Percentiles rank a stretch among this genome's conserved stretches.
Conservation (phyloP, 2,113 vertebrate genomes). For the Talpa occidentalis region DNA sequence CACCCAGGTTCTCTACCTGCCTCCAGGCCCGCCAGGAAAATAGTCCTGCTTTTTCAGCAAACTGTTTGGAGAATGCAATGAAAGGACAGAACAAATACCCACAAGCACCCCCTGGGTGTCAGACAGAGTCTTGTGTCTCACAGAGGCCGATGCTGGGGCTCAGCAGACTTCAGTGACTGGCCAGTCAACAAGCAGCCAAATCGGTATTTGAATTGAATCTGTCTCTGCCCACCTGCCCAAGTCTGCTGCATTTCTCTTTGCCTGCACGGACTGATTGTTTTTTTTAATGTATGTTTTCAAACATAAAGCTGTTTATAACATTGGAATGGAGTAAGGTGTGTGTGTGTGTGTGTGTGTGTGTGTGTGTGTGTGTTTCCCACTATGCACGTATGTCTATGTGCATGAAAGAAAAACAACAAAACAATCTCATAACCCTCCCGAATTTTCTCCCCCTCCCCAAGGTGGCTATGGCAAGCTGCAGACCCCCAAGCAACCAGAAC, state of each 20-base stretch:
- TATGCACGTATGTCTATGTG: neutral
- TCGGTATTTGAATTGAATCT: neutral
- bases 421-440: neutral
- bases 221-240: accelerated
- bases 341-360: neutral
- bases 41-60: neutral
- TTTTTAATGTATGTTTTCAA: neutral
- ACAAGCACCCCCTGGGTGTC: neutral
- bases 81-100: no score
- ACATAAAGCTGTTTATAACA: neutral
- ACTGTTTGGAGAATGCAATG: neutral
- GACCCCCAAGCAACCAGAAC: slow-evolving; percentile 78
- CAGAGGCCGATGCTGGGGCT: neutral
- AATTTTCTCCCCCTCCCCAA: neutral
- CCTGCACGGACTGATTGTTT: neutral
- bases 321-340: neutral
- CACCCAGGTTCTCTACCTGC: neutral
- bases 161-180: neutral
- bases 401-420: neutral
- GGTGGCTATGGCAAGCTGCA: slow-evolving; percentile 62
- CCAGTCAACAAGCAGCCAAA: neutral
- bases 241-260: neutral
- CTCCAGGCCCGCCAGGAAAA: accelerated
- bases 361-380: neutral
- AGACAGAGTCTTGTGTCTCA: neutral